Conservation (phyloP, 2,888 invertebrate species). For the Tipula helvola region DNA sequence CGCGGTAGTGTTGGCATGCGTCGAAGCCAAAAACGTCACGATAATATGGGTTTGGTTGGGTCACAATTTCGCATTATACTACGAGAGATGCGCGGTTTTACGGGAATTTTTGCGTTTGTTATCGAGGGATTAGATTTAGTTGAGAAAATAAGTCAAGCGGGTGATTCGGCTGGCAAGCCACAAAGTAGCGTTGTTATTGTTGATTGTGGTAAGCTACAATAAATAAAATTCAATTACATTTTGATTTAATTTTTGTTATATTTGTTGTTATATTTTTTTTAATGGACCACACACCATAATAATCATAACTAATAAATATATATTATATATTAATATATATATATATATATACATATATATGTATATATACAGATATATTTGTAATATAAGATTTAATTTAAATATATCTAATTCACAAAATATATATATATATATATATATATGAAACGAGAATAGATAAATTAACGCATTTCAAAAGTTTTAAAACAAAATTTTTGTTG, state of each 20-base stretch:
- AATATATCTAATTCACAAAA: background rate
- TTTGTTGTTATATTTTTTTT: constrained; percentile 5
- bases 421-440: background rate
- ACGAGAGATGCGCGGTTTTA: constrained; percentile 71
- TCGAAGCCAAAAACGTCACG: constrained; percentile 65
- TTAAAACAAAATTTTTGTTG: background rate
- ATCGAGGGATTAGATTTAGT: constrained; percentile 67
- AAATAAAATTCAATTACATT: constrained; percentile 15
- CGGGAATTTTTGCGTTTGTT: constrained; percentile 69
- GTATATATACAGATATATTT: background rate
- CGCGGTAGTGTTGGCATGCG: constrained; percentile 73
- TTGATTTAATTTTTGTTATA: background rate
- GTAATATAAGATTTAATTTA: background rate
- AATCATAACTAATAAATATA: background rate
- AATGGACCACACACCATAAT: constrained; percentile 6
- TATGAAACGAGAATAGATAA: background rate
- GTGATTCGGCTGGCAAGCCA: constrained; percentile 66
- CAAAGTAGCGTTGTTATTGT: constrained; percentile 59
- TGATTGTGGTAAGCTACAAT: constrained; percentile 61
- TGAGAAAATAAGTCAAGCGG: constrained; percentile 63
- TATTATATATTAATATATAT: background rate
- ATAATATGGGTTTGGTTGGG: constrained; percentile 69
- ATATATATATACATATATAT: too few relatives aligned
- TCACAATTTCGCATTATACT: constrained; percentile 72
- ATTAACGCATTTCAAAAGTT: background rate